Base-by-base conservation (phyloP, 2,113 vertebrate species). In the Maylandia zebra region DNA sequence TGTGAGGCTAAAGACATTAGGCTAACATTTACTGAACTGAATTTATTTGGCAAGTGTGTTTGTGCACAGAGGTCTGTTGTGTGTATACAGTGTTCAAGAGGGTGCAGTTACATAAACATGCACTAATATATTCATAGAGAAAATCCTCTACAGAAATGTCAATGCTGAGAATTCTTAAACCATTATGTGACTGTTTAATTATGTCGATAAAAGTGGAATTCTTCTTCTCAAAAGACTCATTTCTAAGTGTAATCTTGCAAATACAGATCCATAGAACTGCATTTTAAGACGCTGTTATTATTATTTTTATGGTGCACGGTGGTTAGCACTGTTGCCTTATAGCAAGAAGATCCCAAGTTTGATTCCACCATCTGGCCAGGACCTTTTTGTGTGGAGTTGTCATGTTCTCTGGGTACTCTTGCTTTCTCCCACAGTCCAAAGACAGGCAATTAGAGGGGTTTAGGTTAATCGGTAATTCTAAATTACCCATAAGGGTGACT, bases 391-490 rank as follows among this genome's bases (percentile, higher is more conserved):
- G n/a, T 71, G 36, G 7, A 0, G 38, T 71, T 43, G 8, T 24
- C n/a, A 71, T 43, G 38, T 71, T 71, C 38, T 71, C n/a, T 24
- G 36, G 36, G n/a, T 24, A 71, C 38, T 43, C 12, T 14, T 14
- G 38, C 38, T 43, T 43, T 24, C 38, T 43, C 36, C 66, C 0
- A 1, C 36, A 43, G 0, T 5, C 10, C 32, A n/a, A 66, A 66
- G 17, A 1, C 6, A n/a, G 32, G 17, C 4, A n/a, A n/a, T 36
- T 2, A 64, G 32, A 64, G 17, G 59, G 6, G 61, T 36, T 66
- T 36, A 66, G 32, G 32, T n/a, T 64, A n/a, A 71, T 24, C 1
- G 0, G 36, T 71, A 9, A 71, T 24, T 16, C 66, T 24, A 24
- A 71, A 71, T 71, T 71, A 41, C 12, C n/a, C 12, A 24, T 71